Evolutionary conservation across 2,113 vertebrate genomes (phyloP), one percentile per base, ranked within the genome.

Genomic region (Chloebia gouldiae): DNA sequence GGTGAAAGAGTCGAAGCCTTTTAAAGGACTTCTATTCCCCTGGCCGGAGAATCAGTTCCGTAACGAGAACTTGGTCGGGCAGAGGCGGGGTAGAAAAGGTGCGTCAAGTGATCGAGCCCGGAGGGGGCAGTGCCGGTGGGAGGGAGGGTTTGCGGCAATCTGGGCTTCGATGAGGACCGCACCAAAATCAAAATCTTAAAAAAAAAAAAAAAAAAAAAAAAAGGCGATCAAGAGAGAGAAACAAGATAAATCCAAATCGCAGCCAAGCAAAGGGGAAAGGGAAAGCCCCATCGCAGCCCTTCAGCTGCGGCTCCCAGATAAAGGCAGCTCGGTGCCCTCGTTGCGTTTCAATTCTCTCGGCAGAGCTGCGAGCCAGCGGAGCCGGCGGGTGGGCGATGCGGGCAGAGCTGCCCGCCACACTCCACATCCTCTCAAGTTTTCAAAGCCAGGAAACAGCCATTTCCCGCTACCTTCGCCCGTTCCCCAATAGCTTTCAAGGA

Each of bases 391-490:
- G 69, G 66, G 69, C 10, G 37, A 69, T 40, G 54, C 63, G 53
- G 54, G 51, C 60, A 79, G 10, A 33, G 70, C 47, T 78, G 68
- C 25, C 69, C 13, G 12, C 56, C 24, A 69, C 54, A 42, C 61
- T 50, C 25, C 53, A 7, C 53, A 21, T 49, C 61, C 84, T 37
- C 93, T 33, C 73, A 68, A 92, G 81, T 89, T 95, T 79, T 39
- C 61, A 39, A 50, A 91, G 91, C 69, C 76, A 53, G 92, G 86
- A 64, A 92, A 39, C 65, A 86, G 73, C 73, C 81, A 30, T 93
- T 93, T 93, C 93, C 88, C 81, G 7, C 65, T 96, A 63, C 89
- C 95, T 89, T 95, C 65, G 23, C 91, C 87, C 81, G 1, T 76
- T 87, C 84, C 86, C 87, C 54, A 37, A 50, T 22, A 73, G 87